Evolutionary conservation across 2,797 vertebrate species (phyloP).

Genomic region (Microcaecilia unicolor): DNA sequence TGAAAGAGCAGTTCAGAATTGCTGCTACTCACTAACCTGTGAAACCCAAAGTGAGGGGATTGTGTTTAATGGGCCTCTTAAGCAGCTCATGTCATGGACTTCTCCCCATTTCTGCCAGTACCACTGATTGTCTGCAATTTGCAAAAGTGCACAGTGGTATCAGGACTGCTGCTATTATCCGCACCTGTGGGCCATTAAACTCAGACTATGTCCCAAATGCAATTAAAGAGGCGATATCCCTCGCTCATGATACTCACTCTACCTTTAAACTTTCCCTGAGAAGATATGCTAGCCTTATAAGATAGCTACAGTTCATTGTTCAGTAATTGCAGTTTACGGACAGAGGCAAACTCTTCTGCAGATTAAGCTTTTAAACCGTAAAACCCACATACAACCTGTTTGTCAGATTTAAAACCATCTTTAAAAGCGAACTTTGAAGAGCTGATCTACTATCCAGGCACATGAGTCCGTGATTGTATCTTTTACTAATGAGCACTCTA

Average conservation of each 20-base stretch:
- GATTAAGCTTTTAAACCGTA: too few relatives aligned
- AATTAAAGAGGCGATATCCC: not conserved
- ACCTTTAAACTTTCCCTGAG: not conserved
- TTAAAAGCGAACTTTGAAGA: too few relatives aligned
- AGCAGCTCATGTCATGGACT: not conserved
- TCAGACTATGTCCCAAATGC: not conserved
- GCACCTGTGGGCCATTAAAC: not conserved
- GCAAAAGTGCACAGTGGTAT: not conserved
- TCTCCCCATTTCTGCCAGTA: not conserved
- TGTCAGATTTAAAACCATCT: too few relatives aligned
- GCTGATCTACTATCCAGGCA: too few relatives aligned
- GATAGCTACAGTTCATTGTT: not conserved
- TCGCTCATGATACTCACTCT: not conserved
- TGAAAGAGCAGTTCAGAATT: conserved; percentile 1
- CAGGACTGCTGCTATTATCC: not conserved
- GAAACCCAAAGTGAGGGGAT: conserved; percentile 22
- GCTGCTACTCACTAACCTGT: conserved; percentile 14
- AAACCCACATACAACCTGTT: too few relatives aligned
- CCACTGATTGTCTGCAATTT: conserved; percentile 4
- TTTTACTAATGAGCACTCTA: too few relatives aligned
- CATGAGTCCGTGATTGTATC: too few relatives aligned
- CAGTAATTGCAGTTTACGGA: not conserved
- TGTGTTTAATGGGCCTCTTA: conserved; percentile 24
- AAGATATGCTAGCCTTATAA: too few relatives aligned
- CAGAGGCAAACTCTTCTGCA: too few relatives aligned